Evolutionary conservation across 1,140 invertebrate genomes (phyloP), one percentile per base, ranked within the genome.

Genomic region (Hypothenemus hampei): DNA sequence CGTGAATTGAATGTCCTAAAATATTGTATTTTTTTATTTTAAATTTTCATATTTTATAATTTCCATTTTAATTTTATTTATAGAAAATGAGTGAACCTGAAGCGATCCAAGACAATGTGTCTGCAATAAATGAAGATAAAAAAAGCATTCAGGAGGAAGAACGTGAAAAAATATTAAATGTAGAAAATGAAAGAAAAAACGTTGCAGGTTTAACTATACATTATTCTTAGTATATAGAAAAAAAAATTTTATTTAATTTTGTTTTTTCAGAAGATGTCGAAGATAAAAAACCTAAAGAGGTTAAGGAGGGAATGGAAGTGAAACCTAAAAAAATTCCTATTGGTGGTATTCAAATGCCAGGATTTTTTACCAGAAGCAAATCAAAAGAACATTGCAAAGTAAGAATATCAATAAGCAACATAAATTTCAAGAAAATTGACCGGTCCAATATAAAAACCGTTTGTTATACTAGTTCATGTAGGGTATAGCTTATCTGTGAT

Each of bases 271-370:
- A 21, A 47, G 8, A 5, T 39, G 63, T 75, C 15, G 76, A 78
- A 48, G 76, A 79, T 26, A 77, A 77, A 62, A 71, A 74, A 39
- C 75, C 70, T 3, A 73, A 75, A 23, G 73, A 83, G 4, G 80
- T 79, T 11, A 81, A 83, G 62, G 80, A 83, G 63, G 81, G 81
- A 21, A 75, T 81, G 52, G 81, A 84, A 68, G 82, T 83, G 1
- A 86, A 87, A 62, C 84, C 83, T 6, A 87, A 84, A 66, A 87
- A 86, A 68, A 87, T 88, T 63, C 86, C 86, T 2, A 89, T 88
- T 58, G 86, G 86, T 23, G 86, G 85, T 10, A 86, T 89, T 39
- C 87, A 87, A 74, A 84, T 89, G 79, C 86, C 86, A 4, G 86
- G 86, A 21, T 85, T 84, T 69, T 87, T 89, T 64, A 87, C 84